phyloP scores from a whole-genome alignment of 2,888 invertebrate genomes.

The Ophonus ardosiacus region DNA sequence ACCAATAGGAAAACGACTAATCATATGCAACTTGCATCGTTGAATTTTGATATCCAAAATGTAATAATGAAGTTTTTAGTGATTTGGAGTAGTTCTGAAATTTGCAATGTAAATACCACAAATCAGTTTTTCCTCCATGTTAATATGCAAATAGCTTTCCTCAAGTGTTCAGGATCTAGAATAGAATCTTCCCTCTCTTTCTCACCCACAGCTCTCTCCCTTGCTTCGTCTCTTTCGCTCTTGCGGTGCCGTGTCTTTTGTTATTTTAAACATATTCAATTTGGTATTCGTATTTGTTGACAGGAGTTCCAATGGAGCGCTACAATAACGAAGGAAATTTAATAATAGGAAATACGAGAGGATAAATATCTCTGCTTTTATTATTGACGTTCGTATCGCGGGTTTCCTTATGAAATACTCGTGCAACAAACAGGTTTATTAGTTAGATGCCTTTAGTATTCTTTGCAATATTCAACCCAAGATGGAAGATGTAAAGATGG shows the following conservation, averaged over 20 bases:
- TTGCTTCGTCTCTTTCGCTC: not conserved
- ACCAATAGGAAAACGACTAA: not conserved
- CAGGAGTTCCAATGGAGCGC: conserved; percentile 39
- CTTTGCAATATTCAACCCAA: no score
- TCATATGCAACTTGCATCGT: not conserved
- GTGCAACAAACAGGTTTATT: no score
- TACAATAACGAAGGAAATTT: conserved; percentile 55
- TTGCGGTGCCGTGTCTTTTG: conserved; percentile 16
- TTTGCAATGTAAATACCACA: conserved; percentile 67
- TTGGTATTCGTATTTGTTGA: conserved; percentile 53
- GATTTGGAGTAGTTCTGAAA: conserved; percentile 34
- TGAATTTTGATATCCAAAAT: not conserved
- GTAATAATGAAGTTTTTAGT: conserved; percentile 45
- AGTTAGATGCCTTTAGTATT: no score
- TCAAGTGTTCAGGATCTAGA: conserved; percentile 24
- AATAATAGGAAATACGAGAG: conserved; percentile 24
- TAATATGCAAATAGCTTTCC: conserved; percentile 68
- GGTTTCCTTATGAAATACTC: no score
- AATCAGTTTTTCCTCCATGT: conserved; percentile 68
- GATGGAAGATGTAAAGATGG: no score
- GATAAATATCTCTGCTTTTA: conserved; percentile 41
- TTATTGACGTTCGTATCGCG: conserved; percentile 23
- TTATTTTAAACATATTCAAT: conserved; percentile 56
- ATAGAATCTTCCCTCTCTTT: not conserved
- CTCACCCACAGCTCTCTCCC: not conserved